These are phyloP conservation scores for Lordiphosa clarofinis DNA, from an alignment of 1,140 invertebrate species.

Conservation along the genomic window DNA sequence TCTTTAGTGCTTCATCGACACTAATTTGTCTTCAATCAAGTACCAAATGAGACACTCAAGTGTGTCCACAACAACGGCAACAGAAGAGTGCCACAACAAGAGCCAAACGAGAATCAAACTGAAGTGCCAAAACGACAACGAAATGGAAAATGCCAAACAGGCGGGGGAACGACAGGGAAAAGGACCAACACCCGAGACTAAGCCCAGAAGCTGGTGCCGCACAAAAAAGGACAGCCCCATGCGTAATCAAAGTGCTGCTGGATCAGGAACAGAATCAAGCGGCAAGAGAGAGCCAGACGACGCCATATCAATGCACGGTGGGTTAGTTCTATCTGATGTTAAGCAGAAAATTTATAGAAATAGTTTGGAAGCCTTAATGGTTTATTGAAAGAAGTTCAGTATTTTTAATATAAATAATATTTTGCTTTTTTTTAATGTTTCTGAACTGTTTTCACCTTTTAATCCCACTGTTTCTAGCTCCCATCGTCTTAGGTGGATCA, in stretches of 20 bases:
- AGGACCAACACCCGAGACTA: not conserved
- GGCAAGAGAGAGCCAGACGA: slow-evolving; percentile 42
- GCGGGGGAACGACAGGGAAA: slow-evolving; percentile 7
- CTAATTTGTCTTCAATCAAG: slow-evolving; percentile 71
- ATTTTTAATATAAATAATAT: too few species aligned
- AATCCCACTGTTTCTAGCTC: slow-evolving; percentile 13
- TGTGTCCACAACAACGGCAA: slow-evolving; percentile 29
- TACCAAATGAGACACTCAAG: slow-evolving; percentile 49
- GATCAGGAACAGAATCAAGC: slow-evolving; percentile 7
- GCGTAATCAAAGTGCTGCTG: slow-evolving; percentile 68
- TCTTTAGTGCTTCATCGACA: slow-evolving; percentile 48
- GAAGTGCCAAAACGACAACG: slow-evolving; percentile 66
- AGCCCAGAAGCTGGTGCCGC: slow-evolving; percentile 3
- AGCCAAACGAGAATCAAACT: slow-evolving; percentile 43
- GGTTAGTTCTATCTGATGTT: too few species aligned
- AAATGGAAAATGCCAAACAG: slow-evolving; percentile 49
- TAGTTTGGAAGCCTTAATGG: too few species aligned
- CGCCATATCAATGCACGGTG: slow-evolving; percentile 46
- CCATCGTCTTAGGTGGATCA: slow-evolving; percentile 71
- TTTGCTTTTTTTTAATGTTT: too few species aligned
- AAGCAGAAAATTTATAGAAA: too few species aligned
- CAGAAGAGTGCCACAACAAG: slow-evolving; percentile 12
- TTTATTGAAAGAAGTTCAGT: too few species aligned
- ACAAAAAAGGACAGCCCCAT: slow-evolving; percentile 34
- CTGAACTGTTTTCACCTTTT: too few species aligned